Percentiles rank a stretch among this genome's conserved stretches.
Evolutionary conservation across 2,113 vertebrate species (phyloP).

Genomic region (Bambusicola thoracicus): DNA sequence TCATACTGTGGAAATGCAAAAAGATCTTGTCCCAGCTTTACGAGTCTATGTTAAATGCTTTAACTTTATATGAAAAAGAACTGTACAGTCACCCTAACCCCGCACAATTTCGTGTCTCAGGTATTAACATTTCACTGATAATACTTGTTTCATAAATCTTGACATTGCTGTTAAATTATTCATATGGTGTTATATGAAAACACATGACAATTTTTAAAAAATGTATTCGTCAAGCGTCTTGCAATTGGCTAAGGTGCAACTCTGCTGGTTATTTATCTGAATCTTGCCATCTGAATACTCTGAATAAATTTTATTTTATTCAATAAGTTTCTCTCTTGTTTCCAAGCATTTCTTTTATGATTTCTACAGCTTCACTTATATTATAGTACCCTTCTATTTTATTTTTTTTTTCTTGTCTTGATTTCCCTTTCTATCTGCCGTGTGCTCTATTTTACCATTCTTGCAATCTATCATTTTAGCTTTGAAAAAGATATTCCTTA

Average conservation of each 20-base stretch:
- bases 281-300: slow-evolving; percentile 75
- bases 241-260: slow-evolving; percentile 68
- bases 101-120: slow-evolving; percentile 31
- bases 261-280: slow-evolving; percentile 73
- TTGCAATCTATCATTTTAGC: slow-evolving; percentile 73
- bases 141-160: slow-evolving; percentile 74
- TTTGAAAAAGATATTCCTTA: slow-evolving; percentile 73
- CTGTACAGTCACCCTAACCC: background rate
- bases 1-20: background rate
- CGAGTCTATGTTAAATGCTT: background rate
- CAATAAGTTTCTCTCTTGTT: slow-evolving; percentile 77
- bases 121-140: slow-evolving; percentile 72
- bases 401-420: slow-evolving; percentile 62
- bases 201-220: slow-evolving; percentile 70
- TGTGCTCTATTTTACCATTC: slow-evolving; percentile 45
- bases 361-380: slow-evolving; percentile 70
- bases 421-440: slow-evolving; percentile 70
- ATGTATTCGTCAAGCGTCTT: slow-evolving; percentile 66
- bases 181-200: slow-evolving; percentile 69
- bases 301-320: slow-evolving; percentile 82
- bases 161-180: slow-evolving; percentile 79
- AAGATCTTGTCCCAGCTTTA: background rate
- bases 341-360: slow-evolving; percentile 69
- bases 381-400: slow-evolving; percentile 71
- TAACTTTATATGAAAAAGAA: slow-evolving; percentile 32